Base-by-base conservation (phyloP, 2,113 vertebrate genomes). In the Pollachius pollachius region DNA sequence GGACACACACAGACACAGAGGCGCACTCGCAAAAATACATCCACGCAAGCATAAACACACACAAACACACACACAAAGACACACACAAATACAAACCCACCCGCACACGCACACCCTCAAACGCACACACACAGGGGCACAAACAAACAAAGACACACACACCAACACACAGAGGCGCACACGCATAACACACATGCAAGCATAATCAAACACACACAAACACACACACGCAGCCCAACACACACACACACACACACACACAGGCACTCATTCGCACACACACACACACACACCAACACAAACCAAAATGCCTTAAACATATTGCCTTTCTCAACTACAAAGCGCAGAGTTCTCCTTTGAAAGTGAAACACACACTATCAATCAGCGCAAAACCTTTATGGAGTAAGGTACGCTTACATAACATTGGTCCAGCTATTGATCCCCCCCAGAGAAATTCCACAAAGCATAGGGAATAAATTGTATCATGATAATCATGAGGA, bases 51-150 rank as follows among this genome's bases (percentile, higher is more conserved):
- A 60, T 18, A 60, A 15, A 59, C 57, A 23, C 59, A 61, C 59
- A 67, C 18, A 23, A 5, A 23, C 1, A 69, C 0, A 76, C 16
- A 78, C 1, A 81, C 60, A 81, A 3, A 71, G 27, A 72, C 3
- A 68, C 15, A 52, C 52, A 57, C 27, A 37, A 16, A 64, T 30
- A 18, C 62, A 64, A 17, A 64, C 60, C 13, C 60, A 25, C 21
- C 13, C 60, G 2, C 60, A 62, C 60, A 62, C 60, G 23, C 59
- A 61, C 59, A 61, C 59, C 56, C 18, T 13, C 18, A 19, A 98
- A 78, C 1, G 69, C 0, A 76, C 16, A 79, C 1, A 81, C 60
- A 81, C 3, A 71, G 34, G 19, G 18, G 21, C 60, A 25, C 60
- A 62, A 18, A 62, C 59, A 61, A n/a, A 61, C 58, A 60, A 5